Base-by-base conservation (phyloP, 2,113 vertebrate species). In the Cettia cetti region DNA sequence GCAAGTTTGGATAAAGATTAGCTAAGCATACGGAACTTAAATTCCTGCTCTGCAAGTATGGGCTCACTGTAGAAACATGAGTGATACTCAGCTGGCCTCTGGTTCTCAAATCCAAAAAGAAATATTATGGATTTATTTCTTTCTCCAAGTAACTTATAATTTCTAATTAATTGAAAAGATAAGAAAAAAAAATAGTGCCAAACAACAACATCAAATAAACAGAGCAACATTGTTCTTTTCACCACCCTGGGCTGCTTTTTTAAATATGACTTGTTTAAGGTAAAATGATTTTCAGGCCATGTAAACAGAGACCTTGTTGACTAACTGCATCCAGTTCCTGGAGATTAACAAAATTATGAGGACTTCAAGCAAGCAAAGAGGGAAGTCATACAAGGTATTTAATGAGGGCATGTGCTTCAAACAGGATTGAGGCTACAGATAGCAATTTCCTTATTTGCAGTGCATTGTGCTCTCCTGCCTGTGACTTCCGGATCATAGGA, bases 311-410 rank as follows among this genome's bases (percentile, higher is more conserved):
- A 76, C 40, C 9, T 88, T 78, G 30, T 40, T 82, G 31, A 57
- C n/a, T 35, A 45, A 15, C 6, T 52, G 7, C 2, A 13, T 53
- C 22, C 19, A 9, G 0, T 0, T 1, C 6, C 33, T 82, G 50
- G 23, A 56, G 37, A 64, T 37, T 33, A 74, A 9, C 10, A 63
- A 70, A 53, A 68, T 74, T 47, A 26, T 35, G 17, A 71, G 56
- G 31, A 61, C 35, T 85, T 85, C 22, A 71, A 60, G 45, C 35
- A 64, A 56, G 5, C 13, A 56, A 72, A 90, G 42, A 72, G 56
- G 52, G 52, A 74, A 75, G 30, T 28, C 18, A 20, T 3, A 4
- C 6, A 70, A 68, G 42, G 14, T 11, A 19, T 30, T 64, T 75
- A 75, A 8, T 10, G 13, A 9, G 10, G 35, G 1, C 6, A 33